Conservation (phyloP, 2,797 vertebrate species). For the Eutrigla gurnardus region DNA sequence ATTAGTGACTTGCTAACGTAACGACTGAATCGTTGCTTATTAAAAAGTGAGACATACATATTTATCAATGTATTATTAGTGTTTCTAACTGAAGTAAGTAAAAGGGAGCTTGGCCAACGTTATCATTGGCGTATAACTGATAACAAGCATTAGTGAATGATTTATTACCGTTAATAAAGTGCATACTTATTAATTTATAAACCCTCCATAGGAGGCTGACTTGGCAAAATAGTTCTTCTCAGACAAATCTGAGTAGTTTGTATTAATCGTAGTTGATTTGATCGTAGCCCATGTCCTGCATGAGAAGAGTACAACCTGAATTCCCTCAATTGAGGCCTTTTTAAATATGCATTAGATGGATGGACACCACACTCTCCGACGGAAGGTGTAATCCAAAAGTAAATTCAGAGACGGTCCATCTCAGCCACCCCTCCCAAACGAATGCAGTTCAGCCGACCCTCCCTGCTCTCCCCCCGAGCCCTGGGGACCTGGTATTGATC, state of each 20-base stretch:
- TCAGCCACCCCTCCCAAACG: background rate
- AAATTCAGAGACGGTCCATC: background rate
- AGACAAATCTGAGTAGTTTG: background rate
- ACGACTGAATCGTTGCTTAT: background rate
- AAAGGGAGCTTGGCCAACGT: background rate
- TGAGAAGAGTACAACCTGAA: background rate
- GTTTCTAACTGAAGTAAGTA: background rate
- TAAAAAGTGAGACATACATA: background rate
- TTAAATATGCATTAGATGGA: background rate
- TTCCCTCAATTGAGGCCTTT: background rate
- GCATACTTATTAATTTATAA: background rate
- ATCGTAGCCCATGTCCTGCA: background rate
- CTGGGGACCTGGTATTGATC: conserved; percentile 76
- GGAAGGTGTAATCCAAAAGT: conserved; percentile 9
- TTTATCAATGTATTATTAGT: background rate
- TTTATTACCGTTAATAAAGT: background rate
- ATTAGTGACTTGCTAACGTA: background rate
- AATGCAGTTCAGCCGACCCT: conserved; percentile 12
- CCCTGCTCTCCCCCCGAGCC: conserved; percentile 60
- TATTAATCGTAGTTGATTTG: background rate
- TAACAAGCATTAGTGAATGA: background rate
- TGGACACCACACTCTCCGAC: background rate
- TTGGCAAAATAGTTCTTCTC: background rate
- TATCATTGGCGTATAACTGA: background rate
- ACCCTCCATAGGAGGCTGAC: background rate